A percentile compares a stretch with the other conserved stretches of the same genome.
Evolutionary conservation across 2,113 vertebrate species (phyloP).

Genomic region (Eonycteris spelaea): DNA sequence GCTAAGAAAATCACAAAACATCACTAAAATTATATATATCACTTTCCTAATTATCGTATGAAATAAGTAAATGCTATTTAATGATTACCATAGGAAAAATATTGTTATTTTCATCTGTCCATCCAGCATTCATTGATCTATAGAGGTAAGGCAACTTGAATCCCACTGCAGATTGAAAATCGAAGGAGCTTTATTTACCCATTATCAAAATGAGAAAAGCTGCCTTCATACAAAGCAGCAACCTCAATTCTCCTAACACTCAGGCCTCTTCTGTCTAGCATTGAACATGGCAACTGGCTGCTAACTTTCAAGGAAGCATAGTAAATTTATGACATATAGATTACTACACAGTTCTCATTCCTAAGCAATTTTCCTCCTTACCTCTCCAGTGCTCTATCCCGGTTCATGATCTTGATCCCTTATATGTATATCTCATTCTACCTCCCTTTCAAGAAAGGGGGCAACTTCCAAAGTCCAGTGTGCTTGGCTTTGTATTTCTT

Average conservation of each 20-base stretch:
- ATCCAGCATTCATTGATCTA: background rate
- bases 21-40: background rate
- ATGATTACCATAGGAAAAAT: background rate
- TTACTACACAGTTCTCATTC: background rate
- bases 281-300: background rate
- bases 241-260: background rate
- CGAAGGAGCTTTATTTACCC: background rate
- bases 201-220: background rate
- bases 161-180: background rate
- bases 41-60: background rate
- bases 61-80: background rate
- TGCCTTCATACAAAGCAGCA: background rate
- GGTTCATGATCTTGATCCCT: background rate
- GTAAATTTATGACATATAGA: background rate
- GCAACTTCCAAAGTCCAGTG: background rate
- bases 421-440: background rate
- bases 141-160: background rate
- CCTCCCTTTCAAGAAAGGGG: background rate
- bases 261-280: accelerated
- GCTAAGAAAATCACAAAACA: background rate
- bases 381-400: background rate
- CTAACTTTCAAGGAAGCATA: background rate
- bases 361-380: background rate
- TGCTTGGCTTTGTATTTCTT: background rate
- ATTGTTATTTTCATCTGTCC: background rate